phyloP scores from a whole-genome alignment of 2,888 invertebrate species.

The Caenorhabditis sinica region DNA sequence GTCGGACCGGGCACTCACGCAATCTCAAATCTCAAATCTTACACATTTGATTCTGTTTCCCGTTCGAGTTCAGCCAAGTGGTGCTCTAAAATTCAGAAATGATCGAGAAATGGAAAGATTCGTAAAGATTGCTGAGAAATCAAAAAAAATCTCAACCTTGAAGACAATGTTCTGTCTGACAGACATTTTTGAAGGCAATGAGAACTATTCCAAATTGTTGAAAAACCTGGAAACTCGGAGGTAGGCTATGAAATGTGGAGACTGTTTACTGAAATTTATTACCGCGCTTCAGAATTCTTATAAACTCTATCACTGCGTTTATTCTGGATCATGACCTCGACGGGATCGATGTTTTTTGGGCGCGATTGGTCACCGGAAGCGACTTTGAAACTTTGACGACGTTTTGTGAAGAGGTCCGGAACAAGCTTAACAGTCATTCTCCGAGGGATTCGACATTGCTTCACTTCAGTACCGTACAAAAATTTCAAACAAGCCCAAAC shows the following conservation, averaged over 20 bases:
- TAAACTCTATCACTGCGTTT: background rate
- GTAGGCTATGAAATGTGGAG: too few relatives aligned
- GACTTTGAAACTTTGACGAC: background rate
- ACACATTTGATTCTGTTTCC: background rate
- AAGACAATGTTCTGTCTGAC: background rate
- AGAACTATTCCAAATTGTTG: background rate
- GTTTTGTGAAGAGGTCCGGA: background rate
- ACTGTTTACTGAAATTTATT: too few relatives aligned
- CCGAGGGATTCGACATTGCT: too few relatives aligned
- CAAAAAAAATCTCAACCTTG: background rate
- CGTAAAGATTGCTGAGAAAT: too few relatives aligned
- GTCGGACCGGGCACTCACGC: background rate
- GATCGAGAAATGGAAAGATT: background rate
- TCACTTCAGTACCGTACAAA: too few relatives aligned
- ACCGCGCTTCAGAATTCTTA: background rate
- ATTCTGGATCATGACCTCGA: background rate
- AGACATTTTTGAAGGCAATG: background rate
- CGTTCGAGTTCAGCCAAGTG: background rate
- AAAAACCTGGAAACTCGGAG: conserved; percentile 24
- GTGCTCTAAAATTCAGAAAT: background rate
- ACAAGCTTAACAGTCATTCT: background rate
- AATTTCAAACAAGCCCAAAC: too few relatives aligned
- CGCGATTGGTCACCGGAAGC: background rate
- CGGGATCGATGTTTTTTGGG: background rate
- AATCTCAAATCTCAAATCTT: background rate